Evolutionary conservation across 2,888 invertebrate species (phyloP), one percentile per base, ranked within the genome.

Genomic region (Drosophila anomalata): DNA sequence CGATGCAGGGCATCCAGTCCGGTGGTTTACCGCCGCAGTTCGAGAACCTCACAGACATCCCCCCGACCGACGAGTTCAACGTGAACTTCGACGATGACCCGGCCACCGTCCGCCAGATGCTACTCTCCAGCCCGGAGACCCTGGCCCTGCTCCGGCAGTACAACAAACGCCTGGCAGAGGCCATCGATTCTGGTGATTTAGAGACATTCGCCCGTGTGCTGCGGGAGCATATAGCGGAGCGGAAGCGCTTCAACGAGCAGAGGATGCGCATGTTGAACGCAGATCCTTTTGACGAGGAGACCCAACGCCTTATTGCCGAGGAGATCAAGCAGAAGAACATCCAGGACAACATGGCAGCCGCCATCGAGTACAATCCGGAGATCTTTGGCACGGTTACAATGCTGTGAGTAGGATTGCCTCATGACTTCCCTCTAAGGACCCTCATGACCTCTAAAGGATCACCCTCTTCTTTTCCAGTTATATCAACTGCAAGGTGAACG

Each of bases 351-450:
- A 99, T 99, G 98, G 98, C 99, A 90, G 97, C 98, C 1, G 99
- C 99, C 0, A 98, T 99, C 95, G 99, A 99, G 90, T 97, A 97
- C 91, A 97, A 98, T 92, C 99, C 99, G 0, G 99, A 99, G 92
- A 98, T 97, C 47, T 99, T 99, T 92, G 99, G 98, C 62, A 97
- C 97, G 33, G 99, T 99, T 47, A 96, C 97, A 51, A 99, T 99
- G 99, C 94, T 99, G 82, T 96, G 75, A 80, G 90, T 75, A 26
- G 26, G 26, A 29, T 20, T 50, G 9, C 8, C 20, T 20, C n/a
- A 0, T 6, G 24, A 11, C 14, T 4, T 11, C 17, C 17, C 17
- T 17, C 17, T 17, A 4, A n/a, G 17, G 33, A 20, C 14, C 14
- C 14, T 14, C 1, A 9, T 11, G 2, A 2, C 14, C 20, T 24